These are phyloP conservation scores for Chouioia cunea DNA, from an alignment of 2,888 invertebrate species.

Conservation along the genomic window DNA sequence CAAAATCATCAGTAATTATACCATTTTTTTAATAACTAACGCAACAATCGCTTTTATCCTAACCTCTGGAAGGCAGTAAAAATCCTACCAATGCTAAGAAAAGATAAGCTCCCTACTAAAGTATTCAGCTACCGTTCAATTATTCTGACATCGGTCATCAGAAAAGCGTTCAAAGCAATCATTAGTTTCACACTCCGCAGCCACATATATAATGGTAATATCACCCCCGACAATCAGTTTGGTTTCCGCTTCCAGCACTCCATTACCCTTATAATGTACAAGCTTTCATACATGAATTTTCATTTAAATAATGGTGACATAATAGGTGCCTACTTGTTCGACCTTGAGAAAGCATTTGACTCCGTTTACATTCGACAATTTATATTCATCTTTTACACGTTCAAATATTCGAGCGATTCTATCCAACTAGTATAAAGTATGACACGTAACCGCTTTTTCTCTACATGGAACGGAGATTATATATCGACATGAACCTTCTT, in stretches of 20 bases:
- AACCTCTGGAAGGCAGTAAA: neutral
- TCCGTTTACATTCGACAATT: neutral
- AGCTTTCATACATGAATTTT: conserved; percentile 37
- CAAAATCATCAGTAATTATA: no score
- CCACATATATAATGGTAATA: conserved; percentile 14
- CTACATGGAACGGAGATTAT: neutral
- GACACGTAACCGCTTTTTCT: neutral
- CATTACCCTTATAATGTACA: conserved; percentile 38
- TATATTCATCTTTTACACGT: neutral
- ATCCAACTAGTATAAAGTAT: neutral
- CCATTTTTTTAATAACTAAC: no score
- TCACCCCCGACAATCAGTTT: conserved; percentile 43
- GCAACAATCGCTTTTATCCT: no score
- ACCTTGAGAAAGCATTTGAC: conserved; percentile 8
- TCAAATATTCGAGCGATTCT: neutral
- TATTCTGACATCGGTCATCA: neutral
- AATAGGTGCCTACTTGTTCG: conserved; percentile 33
- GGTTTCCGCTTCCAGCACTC: conserved; percentile 40
- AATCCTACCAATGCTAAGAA: neutral
- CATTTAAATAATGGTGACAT: conserved; percentile 13
- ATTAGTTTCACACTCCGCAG: conserved; percentile 11
- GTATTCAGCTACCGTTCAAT: neutral
- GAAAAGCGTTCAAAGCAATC: conserved; percentile 3
- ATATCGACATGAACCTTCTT: neutral
- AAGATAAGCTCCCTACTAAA: neutral